phyloP scores from a whole-genome alignment of 2,797 vertebrate genomes.

The Pangasius mekongensis region DNA sequence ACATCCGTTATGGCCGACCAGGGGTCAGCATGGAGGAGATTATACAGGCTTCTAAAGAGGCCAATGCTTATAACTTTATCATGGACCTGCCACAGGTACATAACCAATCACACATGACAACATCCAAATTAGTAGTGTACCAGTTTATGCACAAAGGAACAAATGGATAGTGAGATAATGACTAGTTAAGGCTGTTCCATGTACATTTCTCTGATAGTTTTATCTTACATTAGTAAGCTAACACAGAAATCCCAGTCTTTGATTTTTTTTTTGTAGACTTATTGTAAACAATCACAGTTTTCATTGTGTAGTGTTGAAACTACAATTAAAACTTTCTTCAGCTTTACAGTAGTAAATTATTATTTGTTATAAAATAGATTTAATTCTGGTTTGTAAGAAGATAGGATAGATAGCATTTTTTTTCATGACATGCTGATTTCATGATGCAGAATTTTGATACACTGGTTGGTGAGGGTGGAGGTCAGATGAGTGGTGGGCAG shows the following conservation, averaged over 20 bases:
- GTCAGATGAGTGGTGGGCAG: constrained; percentile 84
- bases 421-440: not conserved
- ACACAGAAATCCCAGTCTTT: not conserved
- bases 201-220: not conserved
- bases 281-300: not conserved
- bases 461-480: constrained; percentile 80
- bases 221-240: not conserved
- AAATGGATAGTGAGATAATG: not conserved
- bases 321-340: not conserved
- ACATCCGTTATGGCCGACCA: constrained; percentile 73
- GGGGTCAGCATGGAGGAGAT: constrained; percentile 76
- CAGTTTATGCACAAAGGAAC: not conserved
- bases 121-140: constrained; percentile 1
- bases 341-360: not conserved
- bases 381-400: not conserved
- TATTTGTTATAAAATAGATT: not conserved
- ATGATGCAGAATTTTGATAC: constrained; percentile 77
- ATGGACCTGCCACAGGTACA: constrained; percentile 79
- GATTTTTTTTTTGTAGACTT: not conserved
- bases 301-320: not conserved
- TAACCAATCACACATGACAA: not conserved
- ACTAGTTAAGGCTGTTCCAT: not conserved
- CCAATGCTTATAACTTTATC: constrained; percentile 81
- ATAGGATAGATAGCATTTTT: not conserved
- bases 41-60: constrained; percentile 74